Base-by-base conservation (phyloP, 2,113 vertebrate species). In the Neomonachus schauinslandi region DNA sequence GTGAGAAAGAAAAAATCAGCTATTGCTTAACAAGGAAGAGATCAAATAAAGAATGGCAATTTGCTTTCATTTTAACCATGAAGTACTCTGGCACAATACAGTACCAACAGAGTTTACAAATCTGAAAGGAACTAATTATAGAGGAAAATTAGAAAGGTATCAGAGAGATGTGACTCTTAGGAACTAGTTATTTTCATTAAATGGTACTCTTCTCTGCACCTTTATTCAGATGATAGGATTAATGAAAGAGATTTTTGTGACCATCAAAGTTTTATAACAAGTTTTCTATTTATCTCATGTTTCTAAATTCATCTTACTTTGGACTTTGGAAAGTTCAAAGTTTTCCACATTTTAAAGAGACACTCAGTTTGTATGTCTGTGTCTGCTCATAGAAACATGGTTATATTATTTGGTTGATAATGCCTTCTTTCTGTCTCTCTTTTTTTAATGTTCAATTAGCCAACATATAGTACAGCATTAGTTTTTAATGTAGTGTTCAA, bases 41-140 rank as follows among this genome's bases (percentile, higher is more conserved):
- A 59, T 42, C 15, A 36, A 90, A 59, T 15, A 71, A 24, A 89
- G 1, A 77, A 28, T 0, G 26, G 33, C 2, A 77, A 42, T 10
- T 91, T 42, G 76, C 2, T 46, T 51, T 94, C 42, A 46, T 69
- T 88, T 82, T 88, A 65, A 69, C 5, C 7, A 51, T 31, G 12
- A 94, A 72, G 9, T 88, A 12, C 83, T 53, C 22, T 92, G 83
- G 28, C 36, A 63, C 10, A 88, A 24, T 31, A 14, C 13, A 86
- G 24, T 87, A 76, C 13, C 8, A 53, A 19, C 19, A 31, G 36
- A 92, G 4, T 42, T 85, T 18, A 7, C 14, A 92, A 85, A 85
- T 80, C 97, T 63, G 74, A 96, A 13, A 80, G 53, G 39, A 91
- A 72, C 65, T 92, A 85, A 96, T 92, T 94, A 96, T 18, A 72